Percentiles rank a stretch among this genome's conserved stretches.
Conservation (phyloP, 2,797 vertebrate genomes). For the Aphelocoma californica region DNA sequence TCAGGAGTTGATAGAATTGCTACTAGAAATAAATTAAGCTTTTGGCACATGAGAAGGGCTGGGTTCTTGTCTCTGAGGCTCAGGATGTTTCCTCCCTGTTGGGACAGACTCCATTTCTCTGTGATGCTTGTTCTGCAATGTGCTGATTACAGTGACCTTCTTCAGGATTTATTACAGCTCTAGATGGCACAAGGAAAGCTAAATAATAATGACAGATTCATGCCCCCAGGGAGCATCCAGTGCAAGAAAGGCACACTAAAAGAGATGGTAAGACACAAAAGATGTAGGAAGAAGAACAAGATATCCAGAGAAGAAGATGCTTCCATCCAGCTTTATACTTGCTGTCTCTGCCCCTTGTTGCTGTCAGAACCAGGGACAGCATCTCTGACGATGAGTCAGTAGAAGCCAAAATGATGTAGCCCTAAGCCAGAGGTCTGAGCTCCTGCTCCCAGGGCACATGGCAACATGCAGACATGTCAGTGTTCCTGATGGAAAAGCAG, state of each 20-base stretch:
- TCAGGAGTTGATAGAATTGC: neutral
- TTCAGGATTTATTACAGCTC: conserved; percentile 3
- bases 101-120: neutral
- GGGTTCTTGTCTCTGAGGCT: neutral
- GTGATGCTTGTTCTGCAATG: neutral
- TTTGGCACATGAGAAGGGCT: neutral
- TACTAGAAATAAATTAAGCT: neutral
- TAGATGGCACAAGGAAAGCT: neutral
- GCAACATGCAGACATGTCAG: conserved; percentile 1
- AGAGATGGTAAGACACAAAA: neutral
- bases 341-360: neutral
- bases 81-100: neutral
- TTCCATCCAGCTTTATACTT: neutral
- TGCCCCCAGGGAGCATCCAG: neutral
- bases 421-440: conserved; percentile 26
- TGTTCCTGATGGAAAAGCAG: conserved; percentile 24
- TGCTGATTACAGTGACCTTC: neutral
- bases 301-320: neutral
- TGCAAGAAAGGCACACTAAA: neutral
- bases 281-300: neutral
- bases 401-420: neutral
- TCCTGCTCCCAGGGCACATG: conserved; percentile 29
- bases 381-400: neutral
- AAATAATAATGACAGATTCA: neutral
- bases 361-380: neutral